Base-by-base conservation (phyloP, 1,140 invertebrate genomes). In the Bilobella aurantiaca region DNA sequence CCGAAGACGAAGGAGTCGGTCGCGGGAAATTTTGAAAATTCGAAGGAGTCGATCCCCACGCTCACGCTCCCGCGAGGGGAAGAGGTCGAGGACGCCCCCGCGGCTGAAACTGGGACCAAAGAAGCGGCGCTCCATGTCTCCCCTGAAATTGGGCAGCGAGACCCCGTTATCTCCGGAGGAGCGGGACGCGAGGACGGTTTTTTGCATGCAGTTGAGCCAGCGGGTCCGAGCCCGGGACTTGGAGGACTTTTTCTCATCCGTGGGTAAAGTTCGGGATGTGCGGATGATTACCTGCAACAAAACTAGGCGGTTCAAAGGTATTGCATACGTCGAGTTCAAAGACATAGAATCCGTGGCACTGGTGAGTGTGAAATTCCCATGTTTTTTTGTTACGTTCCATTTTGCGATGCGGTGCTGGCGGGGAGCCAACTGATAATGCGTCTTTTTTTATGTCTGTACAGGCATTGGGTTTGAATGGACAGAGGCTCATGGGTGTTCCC, bases 271-370 rank as follows among this genome's bases (percentile, higher is more conserved):
- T 31, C 85, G 93, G 73, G 97, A 99, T 83, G 97, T 99, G 12
- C 83, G 95, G 75, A 85, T 99, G 67, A 99, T 99, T 53, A 97
- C 94, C 46, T 98, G 98, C 78, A 98, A 98, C 77, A 98, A 98
- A 79, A 99, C 97, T 0, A 85, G 96, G 73, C 81, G 96, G 70
- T 99, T 98, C 73, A 99, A 99, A 81, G 97, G 97, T 60, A 99
- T 99, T 75, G 91, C 95, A 21, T 99, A 99, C 78, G 94, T 99
- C 57, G 97, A 99, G 80, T 99, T 99, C 78, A 89, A 90, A 75
- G 95, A 99, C 80, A 90, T 94, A 16, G 95, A 98, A 81, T 96
- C 94, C 69, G 96, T 99, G 27, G 87, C 93, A 66, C 80, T 98
- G 79, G n/a, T n/a, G n/a, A n/a, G n/a, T n/a, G n/a, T n/a, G n/a